Base-by-base conservation (phyloP, 1,140 invertebrate genomes). In the Drosophila bocki region DNA sequence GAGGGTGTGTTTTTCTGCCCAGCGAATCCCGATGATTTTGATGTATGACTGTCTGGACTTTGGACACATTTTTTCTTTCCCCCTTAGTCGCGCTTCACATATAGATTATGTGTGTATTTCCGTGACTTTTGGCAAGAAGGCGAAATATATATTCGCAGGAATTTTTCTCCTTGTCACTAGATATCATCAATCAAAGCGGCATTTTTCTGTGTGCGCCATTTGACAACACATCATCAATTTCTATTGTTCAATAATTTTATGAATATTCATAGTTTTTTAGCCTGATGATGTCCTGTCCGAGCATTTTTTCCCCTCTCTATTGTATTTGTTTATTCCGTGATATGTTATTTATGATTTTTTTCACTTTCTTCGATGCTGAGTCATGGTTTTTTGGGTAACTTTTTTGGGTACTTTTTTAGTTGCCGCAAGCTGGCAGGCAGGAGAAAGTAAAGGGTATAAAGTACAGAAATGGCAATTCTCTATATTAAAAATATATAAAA, bases 171-270 rank as follows among this genome's bases (percentile, higher is more conserved):
- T 39, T 50, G 71, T 83, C 70, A 74, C 64, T 68, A 70, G 47
- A 70, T 77, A 75, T 74, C 84, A 85, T 88, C 85, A 85, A 90
- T 90, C 85, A 79, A 87, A 13, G 7, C 5, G 29, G 11, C 50
- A 77, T 70, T 58, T 60, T 79, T 57, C 37, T 37, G 26, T 82
- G 15, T 71, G 54, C 71, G 54, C 80, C 41, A 87, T 87, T 87
- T 84, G 85, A 90, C 85, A 85, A 81, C 85, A 90, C 78, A 90
- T 88, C 85, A 88, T 88, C 85, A 85, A 84, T 85, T 82, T 90
- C 85, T 90, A 88, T 88, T 88, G 85, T 85, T 85, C 81, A 90
- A 88, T 90, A 79, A 75, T 80, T 88, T 88, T 90, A 88, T 88
- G 85, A 88, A 88, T 88, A 88, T 88, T 88, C 85, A 88, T 88